A percentile compares a stretch with the other conserved stretches of the same genome.
These are phyloP conservation scores for Rhinogobio ventralis DNA, from an alignment of 2,797 vertebrate genomes.

Conservation along the genomic window DNA sequence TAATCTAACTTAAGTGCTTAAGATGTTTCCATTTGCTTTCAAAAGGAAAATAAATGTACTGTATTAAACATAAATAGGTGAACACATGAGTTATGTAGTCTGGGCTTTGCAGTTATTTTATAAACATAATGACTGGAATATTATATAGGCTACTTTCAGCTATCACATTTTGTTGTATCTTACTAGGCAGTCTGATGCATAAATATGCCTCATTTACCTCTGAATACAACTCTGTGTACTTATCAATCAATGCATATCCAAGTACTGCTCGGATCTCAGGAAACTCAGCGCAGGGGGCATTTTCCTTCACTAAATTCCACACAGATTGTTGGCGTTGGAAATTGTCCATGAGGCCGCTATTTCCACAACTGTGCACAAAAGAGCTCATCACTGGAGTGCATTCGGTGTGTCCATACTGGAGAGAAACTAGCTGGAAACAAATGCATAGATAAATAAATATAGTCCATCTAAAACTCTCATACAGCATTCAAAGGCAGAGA, in stretches of 20 bases:
- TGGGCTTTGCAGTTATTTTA: not conserved
- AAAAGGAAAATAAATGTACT: not conserved
- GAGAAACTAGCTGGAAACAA: not conserved
- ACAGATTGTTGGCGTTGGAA: constrained; percentile 71
- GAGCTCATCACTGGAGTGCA: not conserved
- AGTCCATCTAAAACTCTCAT: too few species aligned
- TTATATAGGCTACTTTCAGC: not conserved
- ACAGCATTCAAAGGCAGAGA: not conserved
- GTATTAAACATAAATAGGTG: constrained; percentile 3
- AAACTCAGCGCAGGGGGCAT: constrained; percentile 74
- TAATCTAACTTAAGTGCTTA: too few species aligned
- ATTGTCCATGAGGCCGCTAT: constrained; percentile 59
- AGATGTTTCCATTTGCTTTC: not conserved
- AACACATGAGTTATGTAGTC: not conserved
- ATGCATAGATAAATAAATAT: not conserved
- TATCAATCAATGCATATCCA: constrained; percentile 80
- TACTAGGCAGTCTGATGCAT: not conserved
- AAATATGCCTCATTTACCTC: constrained; percentile 78
- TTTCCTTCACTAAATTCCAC: constrained; percentile 82
- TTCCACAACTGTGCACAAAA: constrained; percentile 5
- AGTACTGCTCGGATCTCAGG: constrained; percentile 80
- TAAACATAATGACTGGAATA: not conserved
- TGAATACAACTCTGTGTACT: constrained; percentile 79
- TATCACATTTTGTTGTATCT: not conserved
- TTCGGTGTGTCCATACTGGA: not conserved